Percentiles rank a stretch among this genome's conserved stretches.
These are phyloP conservation scores for Drosophila kikkawai DNA, from an alignment of 1,140 invertebrate genomes.

Conservation along the genomic window DNA sequence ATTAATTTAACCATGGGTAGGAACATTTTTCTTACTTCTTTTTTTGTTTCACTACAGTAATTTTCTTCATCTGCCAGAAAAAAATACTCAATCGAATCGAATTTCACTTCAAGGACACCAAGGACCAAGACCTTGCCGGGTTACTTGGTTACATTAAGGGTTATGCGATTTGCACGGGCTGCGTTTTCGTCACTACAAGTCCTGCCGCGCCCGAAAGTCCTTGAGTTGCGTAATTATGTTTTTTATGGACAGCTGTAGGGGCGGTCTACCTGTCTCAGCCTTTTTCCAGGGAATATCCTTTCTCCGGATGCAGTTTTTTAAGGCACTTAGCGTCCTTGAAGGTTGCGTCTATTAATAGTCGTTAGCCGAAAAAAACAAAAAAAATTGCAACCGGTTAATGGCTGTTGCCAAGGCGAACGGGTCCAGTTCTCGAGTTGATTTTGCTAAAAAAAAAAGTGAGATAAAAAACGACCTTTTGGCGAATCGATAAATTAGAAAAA, in stretches of 20 bases:
- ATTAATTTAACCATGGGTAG: neutral
- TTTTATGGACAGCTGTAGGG: slow-evolving; percentile 61
- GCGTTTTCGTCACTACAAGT: slow-evolving; percentile 48
- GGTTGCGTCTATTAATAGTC: slow-evolving; percentile 20
- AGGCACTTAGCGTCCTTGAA: slow-evolving; percentile 48
- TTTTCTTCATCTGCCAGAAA: neutral
- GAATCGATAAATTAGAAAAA: slow-evolving; percentile 61
- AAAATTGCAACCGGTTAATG: slow-evolving; percentile 48
- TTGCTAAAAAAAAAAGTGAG: neutral
- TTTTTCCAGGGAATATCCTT: slow-evolving; percentile 66
- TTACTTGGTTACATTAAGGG: slow-evolving; percentile 51
- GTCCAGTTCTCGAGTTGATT: slow-evolving; percentile 24
- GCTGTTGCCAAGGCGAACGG: slow-evolving; percentile 55
- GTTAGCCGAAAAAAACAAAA: slow-evolving; percentile 24
- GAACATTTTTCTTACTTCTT: too few species aligned
- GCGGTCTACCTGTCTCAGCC: slow-evolving; percentile 61
- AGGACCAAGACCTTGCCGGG: neutral
- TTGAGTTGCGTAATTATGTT: slow-evolving; percentile 74
- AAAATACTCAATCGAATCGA: neutral
- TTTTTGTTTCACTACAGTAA: neutral
- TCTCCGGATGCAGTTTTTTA: slow-evolving; percentile 46
- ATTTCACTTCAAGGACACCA: slow-evolving; percentile 47
- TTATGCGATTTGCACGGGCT: slow-evolving; percentile 58
- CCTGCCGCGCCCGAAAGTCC: slow-evolving; percentile 54
- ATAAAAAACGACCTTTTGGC: slow-evolving; percentile 12